These are phyloP conservation scores for Caenorhabditis brenneri DNA, from an alignment of 1,140 invertebrate genomes.

Conservation along the genomic window DNA sequence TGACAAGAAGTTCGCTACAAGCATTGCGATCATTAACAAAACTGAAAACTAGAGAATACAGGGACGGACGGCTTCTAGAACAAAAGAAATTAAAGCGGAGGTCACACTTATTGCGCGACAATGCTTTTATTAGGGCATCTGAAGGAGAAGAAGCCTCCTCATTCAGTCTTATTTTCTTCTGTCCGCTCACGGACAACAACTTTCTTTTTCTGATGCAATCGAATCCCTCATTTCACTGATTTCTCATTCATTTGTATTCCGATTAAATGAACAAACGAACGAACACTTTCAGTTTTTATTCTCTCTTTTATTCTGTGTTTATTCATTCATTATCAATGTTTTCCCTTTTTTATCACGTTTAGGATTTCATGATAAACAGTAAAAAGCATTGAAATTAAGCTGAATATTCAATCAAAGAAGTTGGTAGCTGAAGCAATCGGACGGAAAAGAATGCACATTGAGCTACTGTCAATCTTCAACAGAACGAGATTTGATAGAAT, in stretches of 20 bases:
- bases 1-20: constrained; percentile 4
- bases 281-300: not conserved
- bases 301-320: not conserved
- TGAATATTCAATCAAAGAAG: too few species aligned
- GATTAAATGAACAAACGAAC: not conserved
- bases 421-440: too few species aligned
- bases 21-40: constrained; percentile 17
- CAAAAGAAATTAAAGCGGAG: constrained; percentile 43
- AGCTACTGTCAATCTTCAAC: too few species aligned
- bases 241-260: not conserved
- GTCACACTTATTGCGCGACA: constrained; percentile 40
- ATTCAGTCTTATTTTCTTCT: not conserved
- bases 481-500: too few species aligned
- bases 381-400: too few species aligned
- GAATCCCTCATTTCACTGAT: not conserved
- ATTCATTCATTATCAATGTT: too few species aligned
- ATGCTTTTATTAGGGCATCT: constrained; percentile 1
- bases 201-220: constrained; percentile 30
- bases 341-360: too few species aligned
- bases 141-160: constrained; percentile 1
- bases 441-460: too few species aligned
- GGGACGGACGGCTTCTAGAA: not conserved
- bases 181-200: constrained; percentile 29
- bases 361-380: too few species aligned
- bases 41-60: constrained; percentile 13